These are phyloP conservation scores for Nemoura dubitans DNA, from an alignment of 2,888 invertebrate genomes.

Conservation along the genomic window DNA sequence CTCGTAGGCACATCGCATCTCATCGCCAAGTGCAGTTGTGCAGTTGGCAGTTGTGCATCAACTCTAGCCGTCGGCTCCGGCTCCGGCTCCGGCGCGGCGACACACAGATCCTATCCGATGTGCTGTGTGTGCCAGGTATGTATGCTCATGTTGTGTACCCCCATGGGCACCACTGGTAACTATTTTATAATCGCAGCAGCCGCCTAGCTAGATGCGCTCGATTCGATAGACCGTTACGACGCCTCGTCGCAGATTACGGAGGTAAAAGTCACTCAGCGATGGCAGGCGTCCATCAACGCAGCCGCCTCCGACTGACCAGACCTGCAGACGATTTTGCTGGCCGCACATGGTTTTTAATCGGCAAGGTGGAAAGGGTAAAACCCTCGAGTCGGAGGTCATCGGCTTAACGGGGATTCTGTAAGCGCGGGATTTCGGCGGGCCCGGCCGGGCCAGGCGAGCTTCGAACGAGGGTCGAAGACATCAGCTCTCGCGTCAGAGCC, in stretches of 20 bases:
- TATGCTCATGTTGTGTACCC: conserved; percentile 12
- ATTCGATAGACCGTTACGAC: not conserved
- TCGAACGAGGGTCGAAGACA: conserved; percentile 17
- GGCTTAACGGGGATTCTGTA: conserved; percentile 16
- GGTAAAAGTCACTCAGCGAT: not conserved
- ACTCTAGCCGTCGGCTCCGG: not conserved
- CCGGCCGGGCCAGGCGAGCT: not conserved
- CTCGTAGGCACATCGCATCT: not conserved
- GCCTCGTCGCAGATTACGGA: not conserved
- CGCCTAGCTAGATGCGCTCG: not conserved
- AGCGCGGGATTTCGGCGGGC: not conserved
- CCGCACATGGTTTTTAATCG: not conserved
- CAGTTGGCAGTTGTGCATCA: too few relatives aligned
- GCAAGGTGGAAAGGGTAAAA: conserved; percentile 18
- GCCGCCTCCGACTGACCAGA: not conserved
- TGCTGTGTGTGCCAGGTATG: not conserved
- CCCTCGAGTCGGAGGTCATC: conserved; percentile 29
- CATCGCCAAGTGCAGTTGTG: too few relatives aligned
- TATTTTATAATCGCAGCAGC: not conserved
- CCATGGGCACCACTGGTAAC: not conserved
- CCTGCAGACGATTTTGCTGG: not conserved
- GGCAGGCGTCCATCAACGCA: not conserved
- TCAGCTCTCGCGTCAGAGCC: not conserved
- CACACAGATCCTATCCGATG: too few relatives aligned
- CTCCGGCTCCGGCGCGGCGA: not conserved